Percentiles rank a stretch among this genome's conserved stretches.
phyloP scores from a whole-genome alignment of 2,113 vertebrate species.

The Coreoperca whiteheadi region DNA sequence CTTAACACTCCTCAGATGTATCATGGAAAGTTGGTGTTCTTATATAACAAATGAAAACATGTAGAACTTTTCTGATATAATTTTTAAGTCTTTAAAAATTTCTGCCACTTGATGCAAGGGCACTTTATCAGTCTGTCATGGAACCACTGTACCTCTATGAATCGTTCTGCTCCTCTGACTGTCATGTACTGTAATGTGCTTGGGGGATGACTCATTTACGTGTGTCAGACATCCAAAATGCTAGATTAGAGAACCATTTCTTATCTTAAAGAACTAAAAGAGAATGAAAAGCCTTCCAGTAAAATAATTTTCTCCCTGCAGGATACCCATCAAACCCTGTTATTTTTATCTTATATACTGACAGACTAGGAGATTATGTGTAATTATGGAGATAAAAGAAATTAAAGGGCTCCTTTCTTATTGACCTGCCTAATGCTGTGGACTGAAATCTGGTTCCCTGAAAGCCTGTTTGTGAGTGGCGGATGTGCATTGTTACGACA shows the following conservation, averaged over 20 bases:
- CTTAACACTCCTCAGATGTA: not conserved
- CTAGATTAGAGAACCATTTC: constrained; percentile 59
- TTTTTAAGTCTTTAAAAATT: constrained; percentile 3
- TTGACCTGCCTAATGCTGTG: constrained; percentile 63
- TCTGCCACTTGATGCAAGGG: not conserved
- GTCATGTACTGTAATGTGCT: constrained; percentile 52
- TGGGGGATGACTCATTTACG: constrained; percentile 58
- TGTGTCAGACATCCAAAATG: constrained; percentile 69
- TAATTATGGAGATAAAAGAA: constrained; percentile 73
- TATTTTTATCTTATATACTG: constrained; percentile 60
- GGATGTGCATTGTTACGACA: constrained; percentile 40
- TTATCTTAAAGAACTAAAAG: constrained; percentile 63
- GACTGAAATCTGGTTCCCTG: constrained; percentile 39
- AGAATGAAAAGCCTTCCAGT: constrained; percentile 58
- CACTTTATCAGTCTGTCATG: constrained; percentile 7
- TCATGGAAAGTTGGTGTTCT: not conserved
- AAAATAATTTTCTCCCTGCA: constrained; percentile 61
- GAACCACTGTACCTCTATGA: constrained; percentile 22
- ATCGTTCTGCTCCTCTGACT: constrained; percentile 47
- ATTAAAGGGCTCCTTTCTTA: constrained; percentile 63
- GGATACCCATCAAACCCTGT: constrained; percentile 57
- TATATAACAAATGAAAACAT: not conserved
- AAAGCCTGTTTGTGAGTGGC: constrained; percentile 36
- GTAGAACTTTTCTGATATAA: not conserved
- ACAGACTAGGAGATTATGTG: constrained; percentile 66